Base-by-base conservation (phyloP, 1,140 invertebrate genomes). In the Leptonema lineaticorne region DNA sequence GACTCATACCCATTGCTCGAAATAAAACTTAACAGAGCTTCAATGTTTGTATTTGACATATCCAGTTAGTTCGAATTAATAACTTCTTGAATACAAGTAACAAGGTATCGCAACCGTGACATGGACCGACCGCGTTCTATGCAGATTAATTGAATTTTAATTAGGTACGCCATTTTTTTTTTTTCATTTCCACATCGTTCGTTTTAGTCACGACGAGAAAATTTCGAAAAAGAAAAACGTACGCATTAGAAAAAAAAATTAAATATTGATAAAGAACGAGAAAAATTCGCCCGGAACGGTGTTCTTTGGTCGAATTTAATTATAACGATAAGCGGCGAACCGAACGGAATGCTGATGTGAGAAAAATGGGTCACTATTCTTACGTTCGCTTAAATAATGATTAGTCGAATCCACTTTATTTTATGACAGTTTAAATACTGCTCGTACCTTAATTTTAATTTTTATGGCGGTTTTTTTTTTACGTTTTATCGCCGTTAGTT, bases 11-110 rank as follows among this genome's bases (percentile, higher is more conserved):
- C 37, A 50, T 48, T 57, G 27, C 46, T 56, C 26, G 67, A 72
- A 72, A 72, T 72, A 72, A 72, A 72, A 72, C 67, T 67, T 66
- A 72, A 72, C 70, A 69, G 70, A 72, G 67, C 67, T 33, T 68
- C 71, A 56, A 70, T 73, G 71, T 73, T 73, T 73, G 71, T 69
- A 67, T 73, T 73, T 73, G 71, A 73, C 71, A 65, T 73, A 73
- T 70, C 71, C 71, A 73, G 68, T 73, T 73, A 69, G 71, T 69
- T 70, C 65, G 71, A 68, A 73, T 73, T 73, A 73, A 73, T 73
- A 73, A 73, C 71, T 67, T 69, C 58, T 59, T 50, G 20, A 30
- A 29, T 1, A 45, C 57, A 46, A 66, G 45, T 67, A 68, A 71
- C 66, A 59, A 65, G 66, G 66, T 71, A 59, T 58, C 57, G 68